Evolutionary conservation across 2,888 invertebrate species (phyloP).

Genomic region (Amphipyra tragopoginis): DNA sequence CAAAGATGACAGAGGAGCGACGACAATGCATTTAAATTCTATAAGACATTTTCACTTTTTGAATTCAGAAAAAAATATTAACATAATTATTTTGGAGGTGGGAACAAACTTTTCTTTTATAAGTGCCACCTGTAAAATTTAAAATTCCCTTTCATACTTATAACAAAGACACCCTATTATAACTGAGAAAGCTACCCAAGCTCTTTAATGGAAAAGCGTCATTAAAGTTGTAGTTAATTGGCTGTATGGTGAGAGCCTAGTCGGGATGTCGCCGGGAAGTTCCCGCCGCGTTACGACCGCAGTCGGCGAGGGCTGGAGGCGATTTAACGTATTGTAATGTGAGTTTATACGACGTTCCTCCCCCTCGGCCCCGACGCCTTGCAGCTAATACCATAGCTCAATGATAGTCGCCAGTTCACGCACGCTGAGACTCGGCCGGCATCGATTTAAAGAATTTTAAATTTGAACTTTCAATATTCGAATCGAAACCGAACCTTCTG

Average conservation of each 20-base stretch:
- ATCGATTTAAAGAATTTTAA: constrained; percentile 69
- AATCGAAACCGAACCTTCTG: constrained; percentile 68
- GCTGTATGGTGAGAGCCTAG: constrained; percentile 73
- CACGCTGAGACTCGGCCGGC: constrained; percentile 64
- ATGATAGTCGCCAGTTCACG: constrained; percentile 68
- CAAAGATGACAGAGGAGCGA: constrained; percentile 60
- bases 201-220: constrained; percentile 76
- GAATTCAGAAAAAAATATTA: constrained; percentile 5
- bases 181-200: constrained; percentile 61
- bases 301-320: constrained; percentile 77
- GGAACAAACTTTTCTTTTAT: constrained; percentile 10
- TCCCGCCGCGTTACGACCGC: constrained; percentile 70
- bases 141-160: constrained; percentile 52
- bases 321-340: constrained; percentile 83
- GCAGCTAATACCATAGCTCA: constrained; percentile 66
- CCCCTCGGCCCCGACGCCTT: constrained; percentile 66
- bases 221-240: constrained; percentile 81
- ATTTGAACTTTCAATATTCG: constrained; percentile 64
- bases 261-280: constrained; percentile 70
- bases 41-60: constrained; percentile 46
- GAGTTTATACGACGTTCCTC: constrained; percentile 72
- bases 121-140: constrained; percentile 35
- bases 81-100: neutral
- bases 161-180: constrained; percentile 59
- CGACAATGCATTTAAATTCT: constrained; percentile 53